Evolutionary conservation across 2,888 invertebrate species (phyloP), one percentile per base, ranked within the genome.

Genomic region (Eudemis profundana): DNA sequence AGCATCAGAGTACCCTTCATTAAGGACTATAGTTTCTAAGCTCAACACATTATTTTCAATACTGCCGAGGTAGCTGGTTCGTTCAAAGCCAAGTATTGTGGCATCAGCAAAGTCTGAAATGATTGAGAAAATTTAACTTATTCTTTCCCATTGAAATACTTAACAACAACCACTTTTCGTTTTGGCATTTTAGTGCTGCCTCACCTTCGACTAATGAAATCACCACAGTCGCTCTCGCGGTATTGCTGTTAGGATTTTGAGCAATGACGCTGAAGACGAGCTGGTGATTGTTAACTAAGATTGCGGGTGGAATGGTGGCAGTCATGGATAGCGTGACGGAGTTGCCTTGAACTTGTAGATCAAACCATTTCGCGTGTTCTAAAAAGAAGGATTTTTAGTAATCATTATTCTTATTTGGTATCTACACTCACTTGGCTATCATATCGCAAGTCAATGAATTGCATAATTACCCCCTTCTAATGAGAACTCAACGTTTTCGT

Each of bases 381-480:
- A n/a, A n/a, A n/a, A n/a, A n/a, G n/a, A n/a, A n/a, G n/a, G n/a
- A n/a, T n/a, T n/a, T n/a, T n/a, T n/a, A n/a, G n/a, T n/a, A n/a
- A n/a, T n/a, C n/a, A n/a, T n/a, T n/a, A n/a, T n/a, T n/a, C n/a
- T n/a, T n/a, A n/a, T n/a, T n/a, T n/a, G n/a, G n/a, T n/a, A n/a
- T n/a, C n/a, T n/a, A n/a, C n/a, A n/a, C n/a, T n/a, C n/a, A n/a
- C n/a, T n/a, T n/a, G n/a, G n/a, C n/a, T n/a, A n/a, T n/a, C n/a
- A n/a, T n/a, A n/a, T n/a, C n/a, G n/a, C n/a, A n/a, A n/a, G n/a
- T n/a, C n/a, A n/a, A n/a, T n/a, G n/a, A n/a, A n/a, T n/a, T n/a
- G n/a, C n/a, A n/a, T n/a, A n/a, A n/a, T n/a, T 60, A 81, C 82
- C 79, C 72, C 79, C 81, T 61, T 74, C 73, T 0, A 83, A 69